Evolutionary conservation across 2,888 invertebrate species (phyloP), one percentile per base, ranked within the genome.

Genomic region (Drosophila anomelani): DNA sequence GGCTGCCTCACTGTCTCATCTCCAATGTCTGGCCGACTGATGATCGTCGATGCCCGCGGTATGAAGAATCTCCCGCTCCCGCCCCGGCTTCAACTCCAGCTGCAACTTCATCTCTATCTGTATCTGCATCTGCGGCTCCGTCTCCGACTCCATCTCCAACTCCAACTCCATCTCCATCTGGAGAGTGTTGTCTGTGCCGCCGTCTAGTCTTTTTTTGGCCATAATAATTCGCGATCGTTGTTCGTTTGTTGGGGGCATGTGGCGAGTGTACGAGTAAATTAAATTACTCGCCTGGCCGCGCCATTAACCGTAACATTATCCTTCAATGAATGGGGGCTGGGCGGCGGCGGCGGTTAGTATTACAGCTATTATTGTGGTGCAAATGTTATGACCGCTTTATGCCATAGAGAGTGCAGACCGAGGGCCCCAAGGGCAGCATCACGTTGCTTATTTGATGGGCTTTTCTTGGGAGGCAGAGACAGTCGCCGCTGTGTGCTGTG

Each of bases 311-410:
- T 85, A 88, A 89, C 78, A 85, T 88, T 81, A 90, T 89, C 88
- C 84, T 77, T 81, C 66, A 79, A 89, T 86, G 89, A 85, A 80
- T 78, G 66, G 71, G 72, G 51, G 75, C 68, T 71, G 62, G 73
- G 47, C 57, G 39, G 34, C 55, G 57, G 47, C 43, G 36, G 62
- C 51, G 51, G 51, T 36, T 53, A 53, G 66, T 51, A 88, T 80
- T 78, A 90, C 83, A 81, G 78, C 79, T 78, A 83, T 89, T 89
- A 86, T 84, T 88, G 88, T 84, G 81, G 90, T 85, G 80, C 82
- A 89, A 90, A 90, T 90, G 83, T 87, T 88, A 89, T 89, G 85
- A 78, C 83, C 82, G 79, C 80, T 78, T 81, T 80, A 75, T 80
- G 67, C 34, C 51, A 23, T 51, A 34, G 51, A 61, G 54, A 43